Evolutionary conservation across 2,888 invertebrate species (phyloP), one percentile per base, ranked within the genome.

Genomic region (Ctenicera cuprea): DNA sequence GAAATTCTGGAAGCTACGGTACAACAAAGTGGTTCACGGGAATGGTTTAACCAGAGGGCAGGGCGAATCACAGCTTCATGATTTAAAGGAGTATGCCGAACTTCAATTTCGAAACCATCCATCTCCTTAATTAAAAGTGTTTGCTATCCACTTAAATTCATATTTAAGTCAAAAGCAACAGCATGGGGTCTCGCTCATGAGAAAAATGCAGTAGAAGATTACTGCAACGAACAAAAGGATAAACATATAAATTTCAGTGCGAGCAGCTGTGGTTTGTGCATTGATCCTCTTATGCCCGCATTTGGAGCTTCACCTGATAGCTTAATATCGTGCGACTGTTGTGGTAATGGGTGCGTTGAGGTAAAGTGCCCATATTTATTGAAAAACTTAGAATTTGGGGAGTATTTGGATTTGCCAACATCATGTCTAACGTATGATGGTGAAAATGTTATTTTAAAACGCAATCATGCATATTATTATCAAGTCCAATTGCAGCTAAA

Each of bases 401-500:
- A 33, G 33, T 33, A 26, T 26, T 26, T 26, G 26, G 12, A n/a
- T n/a, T n/a, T n/a, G n/a, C n/a, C n/a, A n/a, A n/a, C n/a, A n/a
- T 14, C 16, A 5, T 3, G 16, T 12, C n/a, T 41, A n/a, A 14
- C n/a, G n/a, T 14, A 41, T n/a, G 43, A 43, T 43, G 43, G 43
- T 14, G 43, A 43, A 43, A 9, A 33, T 33, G 43, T 14, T 3
- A 43, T 16, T 18, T 37, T 61, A 20, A 20, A 37, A 18, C 20
- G n/a, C 14, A 33, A 20, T 48, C 63, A 64, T 14, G 20, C 26
- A n/a, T 64, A 48, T 33, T 48, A 48, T 64, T 64, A 64, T 30
- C 63, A 64, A 48, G 12, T 64, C 8, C 48, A 64, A 33, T 33
- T 43, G 41, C 48, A 64, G 22, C 20, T 64, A 16, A 16, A 14